Evolutionary conservation across 2,888 invertebrate species (phyloP), one percentile per base, ranked within the genome.

Genomic region (Oligia strigilis): DNA sequence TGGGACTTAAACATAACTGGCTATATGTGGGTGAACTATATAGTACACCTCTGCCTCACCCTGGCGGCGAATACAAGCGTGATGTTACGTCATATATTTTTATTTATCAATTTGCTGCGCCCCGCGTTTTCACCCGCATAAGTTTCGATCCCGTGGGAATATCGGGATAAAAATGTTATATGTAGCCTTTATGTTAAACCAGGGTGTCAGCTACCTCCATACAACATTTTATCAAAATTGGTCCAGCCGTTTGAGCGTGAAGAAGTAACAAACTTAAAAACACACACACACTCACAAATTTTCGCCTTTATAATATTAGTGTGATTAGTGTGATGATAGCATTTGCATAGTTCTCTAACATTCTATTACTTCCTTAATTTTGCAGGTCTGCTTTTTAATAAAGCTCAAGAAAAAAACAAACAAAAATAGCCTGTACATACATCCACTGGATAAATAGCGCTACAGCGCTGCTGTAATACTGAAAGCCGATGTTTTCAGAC

Each of bases 401-500:
- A 19, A 69, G 11, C 19, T 49, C 29, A 29, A 69, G 6, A 46
- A 66, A 66, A 29, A 70, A 49, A 4, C 0, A 40, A 40, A 64
- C 4, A 29, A 65, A 80, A 64, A 58, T 36, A 8, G 11, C 4
- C 11, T n/a, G n/a, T 81, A 40, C 8, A 55, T 81, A 40, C 8
- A 55, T 40, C 14, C 1, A 49, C 6, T 14, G 1, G n/a, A 58
- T 49, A 29, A 29, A 58, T 49, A 49, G 49, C 23, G 8, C 36
- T 64, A 40, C 13, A 49, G 49, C 23, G 8, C 36, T 64, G 29
- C 13, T 64, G 2, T 5, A 65, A n/a, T 71, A 64, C 72, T 69
- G 40, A 64, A 84, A 84, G 40, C 43, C 58, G 64, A 58, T 69
- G 29, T 70, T 69, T 76, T 62, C 14, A 55, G 64, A n/a, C 9